Percentiles rank a stretch among this genome's conserved stretches.
phyloP scores from a whole-genome alignment of 2,888 invertebrate species.

The Plebejus argus region DNA sequence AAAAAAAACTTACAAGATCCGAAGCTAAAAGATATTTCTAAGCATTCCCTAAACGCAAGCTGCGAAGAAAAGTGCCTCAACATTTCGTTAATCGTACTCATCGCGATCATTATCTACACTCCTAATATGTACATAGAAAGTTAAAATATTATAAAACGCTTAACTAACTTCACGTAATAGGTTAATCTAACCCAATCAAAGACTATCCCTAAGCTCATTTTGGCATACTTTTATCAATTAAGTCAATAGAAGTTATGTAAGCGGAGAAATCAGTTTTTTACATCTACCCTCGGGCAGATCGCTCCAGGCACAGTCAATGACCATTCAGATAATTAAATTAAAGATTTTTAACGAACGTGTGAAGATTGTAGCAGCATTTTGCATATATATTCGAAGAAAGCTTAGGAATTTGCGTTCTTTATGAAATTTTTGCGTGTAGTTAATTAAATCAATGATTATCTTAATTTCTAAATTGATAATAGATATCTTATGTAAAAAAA shows the following conservation, averaged over 20 bases:
- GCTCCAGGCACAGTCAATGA: slow-evolving; percentile 68
- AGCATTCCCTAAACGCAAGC: not conserved
- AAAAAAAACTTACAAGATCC: no score
- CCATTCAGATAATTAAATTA: slow-evolving; percentile 41
- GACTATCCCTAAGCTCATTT: slow-evolving; percentile 33
- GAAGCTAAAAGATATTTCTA: no score
- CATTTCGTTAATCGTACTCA: not conserved
- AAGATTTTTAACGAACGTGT: slow-evolving; percentile 13
- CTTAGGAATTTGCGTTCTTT: not conserved
- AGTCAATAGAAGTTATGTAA: slow-evolving; percentile 57
- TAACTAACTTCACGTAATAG: slow-evolving; percentile 27
- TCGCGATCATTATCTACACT: not conserved
- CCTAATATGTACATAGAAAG: slow-evolving; percentile 48
- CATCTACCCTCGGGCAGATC: slow-evolving; percentile 63
- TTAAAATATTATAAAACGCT: slow-evolving; percentile 29
- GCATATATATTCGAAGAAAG: not conserved
- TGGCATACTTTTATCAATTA: slow-evolving; percentile 25
- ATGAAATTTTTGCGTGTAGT: not conserved
- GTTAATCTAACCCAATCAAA: slow-evolving; percentile 29
- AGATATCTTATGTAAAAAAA: no score
- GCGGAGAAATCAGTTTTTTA: slow-evolving; percentile 67
- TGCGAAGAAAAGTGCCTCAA: not conserved
- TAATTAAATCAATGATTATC: not conserved
- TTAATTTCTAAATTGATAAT: not conserved
- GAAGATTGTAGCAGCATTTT: not conserved